Conservation (phyloP, 1,140 invertebrate species). For the Ceratosolen fusciceps region DNA sequence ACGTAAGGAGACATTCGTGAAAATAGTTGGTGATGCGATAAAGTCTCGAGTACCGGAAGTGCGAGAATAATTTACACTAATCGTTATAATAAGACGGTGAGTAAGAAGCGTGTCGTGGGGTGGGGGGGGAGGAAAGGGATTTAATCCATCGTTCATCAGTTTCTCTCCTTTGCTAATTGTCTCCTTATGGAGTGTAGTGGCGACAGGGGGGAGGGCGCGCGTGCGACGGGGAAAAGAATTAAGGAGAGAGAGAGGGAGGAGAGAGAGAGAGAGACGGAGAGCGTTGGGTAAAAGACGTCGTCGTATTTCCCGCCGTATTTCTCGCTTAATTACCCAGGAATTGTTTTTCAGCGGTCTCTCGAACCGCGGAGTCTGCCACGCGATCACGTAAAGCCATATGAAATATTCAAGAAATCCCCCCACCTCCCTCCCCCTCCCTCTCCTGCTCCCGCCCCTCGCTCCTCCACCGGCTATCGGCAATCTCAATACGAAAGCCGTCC, state of each 20-base stretch:
- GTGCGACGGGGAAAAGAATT: background rate
- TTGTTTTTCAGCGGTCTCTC: slow-evolving; percentile 54
- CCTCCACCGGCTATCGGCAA: background rate
- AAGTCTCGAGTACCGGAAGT: background rate
- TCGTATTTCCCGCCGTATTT: slow-evolving; percentile 58
- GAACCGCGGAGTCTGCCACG: slow-evolving; percentile 47
- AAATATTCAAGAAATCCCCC: slow-evolving; percentile 58
- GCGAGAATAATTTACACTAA: background rate
- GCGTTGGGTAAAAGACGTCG: background rate
- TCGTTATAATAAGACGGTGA: background rate
- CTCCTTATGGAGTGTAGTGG: background rate
- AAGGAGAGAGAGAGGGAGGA: background rate
- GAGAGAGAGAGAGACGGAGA: slow-evolving; percentile 2
- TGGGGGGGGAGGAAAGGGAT: background rate
- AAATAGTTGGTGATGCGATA: too few species aligned
- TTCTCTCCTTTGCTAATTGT: background rate
- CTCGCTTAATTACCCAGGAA: slow-evolving; percentile 60
- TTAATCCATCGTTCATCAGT: background rate
- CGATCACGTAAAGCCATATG: slow-evolving; percentile 56
- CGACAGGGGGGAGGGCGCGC: background rate
- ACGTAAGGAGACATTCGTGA: too few species aligned
- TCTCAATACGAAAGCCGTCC: background rate
- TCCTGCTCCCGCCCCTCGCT: background rate
- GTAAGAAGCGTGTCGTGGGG: background rate
- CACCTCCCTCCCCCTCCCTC: slow-evolving; percentile 10